These are phyloP conservation scores for Falco biarmicus DNA, from an alignment of 2,797 vertebrate genomes.

Conservation along the genomic window DNA sequence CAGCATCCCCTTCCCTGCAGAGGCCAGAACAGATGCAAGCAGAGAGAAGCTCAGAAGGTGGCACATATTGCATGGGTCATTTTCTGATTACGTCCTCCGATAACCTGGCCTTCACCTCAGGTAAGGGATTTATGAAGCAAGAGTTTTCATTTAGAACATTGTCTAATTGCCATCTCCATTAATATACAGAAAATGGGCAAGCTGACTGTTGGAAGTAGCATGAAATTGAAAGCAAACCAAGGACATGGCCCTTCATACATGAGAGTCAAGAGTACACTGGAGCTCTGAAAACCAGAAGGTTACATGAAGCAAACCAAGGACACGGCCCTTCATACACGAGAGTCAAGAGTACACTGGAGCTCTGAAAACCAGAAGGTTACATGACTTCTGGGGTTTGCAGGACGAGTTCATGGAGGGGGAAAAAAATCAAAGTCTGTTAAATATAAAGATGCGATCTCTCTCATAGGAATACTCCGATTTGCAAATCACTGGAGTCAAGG, in stretches of 20 bases:
- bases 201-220: not conserved
- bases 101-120: not conserved
- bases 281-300: not conserved
- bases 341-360: not conserved
- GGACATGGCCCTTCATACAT: not conserved
- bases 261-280: not conserved
- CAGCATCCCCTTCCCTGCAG: not conserved
- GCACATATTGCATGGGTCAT: no score
- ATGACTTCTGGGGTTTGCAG: not conserved
- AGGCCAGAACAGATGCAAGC: not conserved
- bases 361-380: not conserved
- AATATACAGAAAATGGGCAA: not conserved
- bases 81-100: not conserved
- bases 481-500: not conserved
- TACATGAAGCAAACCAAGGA: not conserved
- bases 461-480: not conserved
- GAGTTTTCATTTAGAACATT: not conserved
- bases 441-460: not conserved
- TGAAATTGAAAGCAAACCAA: not conserved
- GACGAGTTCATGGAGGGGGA: accelerated
- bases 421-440: not conserved
- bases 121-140: not conserved
- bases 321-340: not conserved
- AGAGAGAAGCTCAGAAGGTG: not conserved
- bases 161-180: not conserved